phyloP scores from a whole-genome alignment of 2,888 invertebrate genomes.

The Aspidiotus rigidus region DNA sequence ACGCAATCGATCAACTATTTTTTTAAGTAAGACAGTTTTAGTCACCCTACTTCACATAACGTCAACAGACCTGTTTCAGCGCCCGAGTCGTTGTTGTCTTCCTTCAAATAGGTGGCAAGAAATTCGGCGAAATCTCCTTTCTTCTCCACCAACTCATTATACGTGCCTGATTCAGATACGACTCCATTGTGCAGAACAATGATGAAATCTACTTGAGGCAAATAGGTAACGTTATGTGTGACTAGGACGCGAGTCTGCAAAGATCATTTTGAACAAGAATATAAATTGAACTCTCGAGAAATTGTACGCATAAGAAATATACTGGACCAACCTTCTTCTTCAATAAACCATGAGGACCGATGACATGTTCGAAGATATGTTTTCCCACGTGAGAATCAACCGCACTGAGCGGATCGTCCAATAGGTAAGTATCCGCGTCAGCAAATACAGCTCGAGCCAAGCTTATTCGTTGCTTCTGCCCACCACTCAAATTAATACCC shows the following conservation, averaged over 20 bases:
- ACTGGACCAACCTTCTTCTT: slow-evolving; percentile 41
- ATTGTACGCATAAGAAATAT: background rate
- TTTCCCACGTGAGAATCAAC: slow-evolving; percentile 58
- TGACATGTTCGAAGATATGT: slow-evolving; percentile 55
- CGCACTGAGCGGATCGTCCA: slow-evolving; percentile 82
- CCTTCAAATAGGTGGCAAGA: slow-evolving; percentile 67
- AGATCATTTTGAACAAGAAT: slow-evolving; percentile 18
- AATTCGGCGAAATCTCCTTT: slow-evolving; percentile 83
- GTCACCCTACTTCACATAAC: too few relatives aligned
- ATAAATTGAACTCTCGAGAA: too few relatives aligned
- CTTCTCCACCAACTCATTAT: slow-evolving; percentile 75
- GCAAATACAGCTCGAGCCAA: slow-evolving; percentile 84
- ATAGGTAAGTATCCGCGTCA: slow-evolving; percentile 77
- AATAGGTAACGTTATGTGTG: slow-evolving; percentile 88
- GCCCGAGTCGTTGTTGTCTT: slow-evolving; percentile 42
- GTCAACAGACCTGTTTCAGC: slow-evolving; percentile 23
- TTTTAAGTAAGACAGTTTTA: too few relatives aligned
- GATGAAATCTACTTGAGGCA: slow-evolving; percentile 83
- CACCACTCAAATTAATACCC: slow-evolving; percentile 79
- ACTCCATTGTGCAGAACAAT: slow-evolving; percentile 79
- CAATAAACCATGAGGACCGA: slow-evolving; percentile 47
- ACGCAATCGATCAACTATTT: too few relatives aligned
- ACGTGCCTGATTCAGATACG: slow-evolving; percentile 81
- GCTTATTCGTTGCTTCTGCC: slow-evolving; percentile 84
- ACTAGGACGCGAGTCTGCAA: slow-evolving; percentile 72